A percentile compares a stretch with the other conserved stretches of the same genome.
Evolutionary conservation across 2,113 vertebrate species (phyloP).

Genomic region (Oryzias celebensis): DNA sequence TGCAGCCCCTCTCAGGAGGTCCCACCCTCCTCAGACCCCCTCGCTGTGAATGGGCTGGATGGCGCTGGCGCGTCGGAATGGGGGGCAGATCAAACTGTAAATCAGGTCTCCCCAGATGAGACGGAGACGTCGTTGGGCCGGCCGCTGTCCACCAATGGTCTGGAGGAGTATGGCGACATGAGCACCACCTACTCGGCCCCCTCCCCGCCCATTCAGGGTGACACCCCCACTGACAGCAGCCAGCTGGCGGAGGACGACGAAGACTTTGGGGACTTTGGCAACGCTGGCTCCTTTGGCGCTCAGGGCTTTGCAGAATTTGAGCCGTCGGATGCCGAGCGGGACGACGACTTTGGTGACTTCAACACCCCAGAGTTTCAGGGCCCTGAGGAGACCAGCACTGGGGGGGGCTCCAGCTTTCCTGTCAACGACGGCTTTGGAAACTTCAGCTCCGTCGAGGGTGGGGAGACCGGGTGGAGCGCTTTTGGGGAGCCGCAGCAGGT

Average conservation of each 20-base stretch:
- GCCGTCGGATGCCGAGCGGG: conserved; percentile 54
- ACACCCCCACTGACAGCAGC: conserved; percentile 39
- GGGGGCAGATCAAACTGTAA: conserved; percentile 25
- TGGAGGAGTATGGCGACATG: conserved; percentile 85
- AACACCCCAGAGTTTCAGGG: conserved; percentile 67
- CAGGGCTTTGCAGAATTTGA: conserved; percentile 73
- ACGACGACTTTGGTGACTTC: conserved; percentile 86
- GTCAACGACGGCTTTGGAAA: conserved; percentile 89
- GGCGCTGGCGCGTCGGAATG: conserved; percentile 22
- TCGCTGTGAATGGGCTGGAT: conserved; percentile 24
- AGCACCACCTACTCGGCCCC: conserved; percentile 80
- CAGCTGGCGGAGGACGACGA: conserved; percentile 57
- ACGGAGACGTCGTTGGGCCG: conserved; percentile 73
- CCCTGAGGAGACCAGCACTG: conserved; percentile 4
- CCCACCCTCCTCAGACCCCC: neutral
- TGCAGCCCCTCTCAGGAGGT: conserved; percentile 25
- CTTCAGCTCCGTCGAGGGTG: conserved; percentile 82
- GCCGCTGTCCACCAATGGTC: conserved; percentile 68
- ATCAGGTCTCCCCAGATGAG: conserved; percentile 59
- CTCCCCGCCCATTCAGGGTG: conserved; percentile 64
- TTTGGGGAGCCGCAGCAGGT: conserved; percentile 78
- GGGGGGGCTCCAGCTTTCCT: conserved; percentile 68
- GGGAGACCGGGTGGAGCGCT: conserved; percentile 82
- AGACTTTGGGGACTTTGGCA: conserved; percentile 87
- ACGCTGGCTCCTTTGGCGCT: conserved; percentile 61